These are phyloP conservation scores for Neelides sp. DNA, from an alignment of 1,140 invertebrate species.

Conservation along the genomic window DNA sequence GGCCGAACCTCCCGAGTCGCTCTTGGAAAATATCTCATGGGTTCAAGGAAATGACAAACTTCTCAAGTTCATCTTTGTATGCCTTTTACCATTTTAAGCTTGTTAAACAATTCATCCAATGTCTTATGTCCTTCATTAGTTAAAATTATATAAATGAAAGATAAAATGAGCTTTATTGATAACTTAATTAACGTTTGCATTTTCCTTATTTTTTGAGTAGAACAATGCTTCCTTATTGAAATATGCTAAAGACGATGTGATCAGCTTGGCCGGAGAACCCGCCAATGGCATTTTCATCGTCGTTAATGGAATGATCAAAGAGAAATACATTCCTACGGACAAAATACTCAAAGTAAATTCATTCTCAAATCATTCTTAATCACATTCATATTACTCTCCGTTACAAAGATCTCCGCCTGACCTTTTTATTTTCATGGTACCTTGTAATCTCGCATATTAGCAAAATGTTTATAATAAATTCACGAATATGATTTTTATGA, in stretches of 20 bases:
- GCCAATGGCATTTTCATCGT: constrained; percentile 37
- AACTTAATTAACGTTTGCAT: neutral
- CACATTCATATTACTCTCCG: constrained; percentile 6
- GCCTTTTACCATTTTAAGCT: neutral
- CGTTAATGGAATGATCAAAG: constrained; percentile 37
- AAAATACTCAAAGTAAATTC: constrained; percentile 17
- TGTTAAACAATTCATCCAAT: neutral
- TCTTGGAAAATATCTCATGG: constrained; percentile 22
- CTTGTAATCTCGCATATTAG: no score
- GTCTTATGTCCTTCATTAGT: neutral
- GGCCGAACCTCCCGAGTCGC: constrained; percentile 1
- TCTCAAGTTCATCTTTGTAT: constrained; percentile 11
- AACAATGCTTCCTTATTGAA: constrained; percentile 34
- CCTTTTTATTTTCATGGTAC: no score
- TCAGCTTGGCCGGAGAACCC: constrained; percentile 21
- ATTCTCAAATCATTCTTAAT: constrained; percentile 15
- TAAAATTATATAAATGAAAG: neutral
- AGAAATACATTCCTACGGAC: constrained; percentile 19
- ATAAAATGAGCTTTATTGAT: neutral
- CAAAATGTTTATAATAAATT: no score
- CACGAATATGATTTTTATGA: no score
- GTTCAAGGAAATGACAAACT: constrained; percentile 19
- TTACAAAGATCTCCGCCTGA: no score
- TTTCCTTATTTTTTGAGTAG: constrained; percentile 4
- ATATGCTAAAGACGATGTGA: constrained; percentile 34